Base-by-base conservation (phyloP, 2,888 invertebrate species). In the Euplagia quadripunctaria region DNA sequence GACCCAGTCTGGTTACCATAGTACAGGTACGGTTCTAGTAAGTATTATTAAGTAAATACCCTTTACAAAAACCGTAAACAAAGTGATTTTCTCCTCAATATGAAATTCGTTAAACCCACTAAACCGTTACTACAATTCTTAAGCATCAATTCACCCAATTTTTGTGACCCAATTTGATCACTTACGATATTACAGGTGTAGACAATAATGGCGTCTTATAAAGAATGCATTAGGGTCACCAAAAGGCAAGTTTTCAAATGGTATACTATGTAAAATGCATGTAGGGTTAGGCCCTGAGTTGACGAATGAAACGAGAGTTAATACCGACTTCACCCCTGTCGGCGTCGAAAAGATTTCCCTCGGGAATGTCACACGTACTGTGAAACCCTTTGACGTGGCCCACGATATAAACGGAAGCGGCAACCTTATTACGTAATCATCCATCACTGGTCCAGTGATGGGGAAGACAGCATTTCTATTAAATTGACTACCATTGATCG, bases 291-390 rank as follows among this genome's bases (percentile, higher is more conserved):
- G 88, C 90, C 69, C 69, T 63, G 80, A 78, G 84, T 92, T 94
- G 94, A 94, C 93, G 92, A 94, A 94, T 94, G 94, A 93, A 94
- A 91, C 89, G 89, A 85, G 89, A 92, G 92, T 93, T 94, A 93
- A 93, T 93, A 92, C 91, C 79, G 90, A 89, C 88, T 88, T 86
- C 87, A 89, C 92, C 94, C 93, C 92, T 88, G 91, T 90, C 86
- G 87, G 88, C 91, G 92, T 91, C 91, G 92, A 93, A 92, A 91
- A 94, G 94, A 94, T 94, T 94, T 94, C 94, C 94, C 94, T 71
- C 17, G 94, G 88, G 93, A 79, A 79, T 78, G 83, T 86, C 87
- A 85, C 86, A 85, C 86, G 86, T 88, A 87, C 85, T 81, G n/a
- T 51, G 81, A 86, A 86, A 89, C 89, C 87, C 86, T 88, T 82